Percentiles rank a stretch among this genome's conserved stretches.
phyloP scores from a whole-genome alignment of 2,113 vertebrate species.

The Equus przewalskii region DNA sequence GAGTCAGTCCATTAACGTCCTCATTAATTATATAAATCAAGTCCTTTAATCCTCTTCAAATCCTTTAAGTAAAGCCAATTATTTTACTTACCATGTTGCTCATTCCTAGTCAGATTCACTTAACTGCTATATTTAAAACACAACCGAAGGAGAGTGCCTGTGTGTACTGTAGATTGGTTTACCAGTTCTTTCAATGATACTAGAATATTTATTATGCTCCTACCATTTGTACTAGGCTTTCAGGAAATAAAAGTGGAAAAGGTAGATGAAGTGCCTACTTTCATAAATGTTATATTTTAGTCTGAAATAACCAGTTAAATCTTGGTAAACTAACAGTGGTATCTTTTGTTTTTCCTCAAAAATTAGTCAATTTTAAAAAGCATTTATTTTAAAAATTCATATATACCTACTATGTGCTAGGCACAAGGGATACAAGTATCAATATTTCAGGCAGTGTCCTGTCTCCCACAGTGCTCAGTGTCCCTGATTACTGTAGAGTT shows the following conservation, averaged over 20 bases:
- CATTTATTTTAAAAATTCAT: background rate
- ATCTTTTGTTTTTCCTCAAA: background rate
- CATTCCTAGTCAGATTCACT: background rate
- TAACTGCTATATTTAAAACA: background rate
- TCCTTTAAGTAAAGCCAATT: slow-evolving; percentile 15
- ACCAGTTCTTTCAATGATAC: background rate
- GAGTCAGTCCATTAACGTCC: background rate
- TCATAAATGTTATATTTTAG: background rate
- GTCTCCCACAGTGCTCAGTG: background rate
- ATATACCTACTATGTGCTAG: background rate
- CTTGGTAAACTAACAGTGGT: background rate
- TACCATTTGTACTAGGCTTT: background rate
- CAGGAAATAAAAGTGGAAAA: background rate
- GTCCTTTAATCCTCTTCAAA: background rate
- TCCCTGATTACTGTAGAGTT: background rate
- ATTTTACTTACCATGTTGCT: slow-evolving; percentile 33
- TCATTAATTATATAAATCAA: background rate
- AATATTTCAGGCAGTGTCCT: background rate
- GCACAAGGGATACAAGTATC: background rate
- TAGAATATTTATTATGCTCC: background rate
- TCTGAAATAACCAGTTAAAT: background rate
- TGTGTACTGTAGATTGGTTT: background rate
- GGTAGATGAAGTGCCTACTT: background rate
- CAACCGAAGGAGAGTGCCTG: background rate
- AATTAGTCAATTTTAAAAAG: background rate